phyloP scores from a whole-genome alignment of 2,113 vertebrate genomes.

The Phrynosoma blainvillii region DNA sequence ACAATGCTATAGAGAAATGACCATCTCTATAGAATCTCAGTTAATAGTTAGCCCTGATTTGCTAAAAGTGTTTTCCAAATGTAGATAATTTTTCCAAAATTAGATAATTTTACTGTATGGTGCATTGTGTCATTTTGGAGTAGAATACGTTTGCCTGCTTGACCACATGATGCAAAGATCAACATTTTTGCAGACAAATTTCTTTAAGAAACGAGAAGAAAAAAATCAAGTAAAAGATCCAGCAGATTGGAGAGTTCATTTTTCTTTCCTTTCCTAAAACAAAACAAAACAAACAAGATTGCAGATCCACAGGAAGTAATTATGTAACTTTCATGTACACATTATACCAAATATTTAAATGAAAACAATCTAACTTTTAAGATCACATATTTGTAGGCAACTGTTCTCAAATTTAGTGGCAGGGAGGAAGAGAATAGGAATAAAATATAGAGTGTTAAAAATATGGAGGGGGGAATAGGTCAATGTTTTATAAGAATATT shows the following conservation, averaged over 20 bases:
- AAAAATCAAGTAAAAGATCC: slow-evolving; percentile 54
- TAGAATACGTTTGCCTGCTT: not conserved
- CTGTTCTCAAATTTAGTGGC: slow-evolving; percentile 63
- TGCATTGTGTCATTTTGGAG: not conserved
- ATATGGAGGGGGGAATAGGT: slow-evolving; percentile 61
- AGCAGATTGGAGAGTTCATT: slow-evolving; percentile 52
- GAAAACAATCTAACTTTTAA: slow-evolving; percentile 64
- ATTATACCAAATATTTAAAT: slow-evolving; percentile 63
- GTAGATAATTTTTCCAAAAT: no score
- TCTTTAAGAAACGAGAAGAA: slow-evolving; percentile 50
- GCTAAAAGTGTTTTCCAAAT: not conserved
- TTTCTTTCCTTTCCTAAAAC: not conserved
- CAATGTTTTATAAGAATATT: slow-evolving; percentile 44
- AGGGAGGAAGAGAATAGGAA: slow-evolving; percentile 17
- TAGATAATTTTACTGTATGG: not conserved
- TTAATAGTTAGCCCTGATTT: not conserved
- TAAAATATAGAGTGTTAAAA: slow-evolving; percentile 49
- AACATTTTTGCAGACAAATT: slow-evolving; percentile 44
- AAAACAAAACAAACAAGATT: slow-evolving; percentile 49
- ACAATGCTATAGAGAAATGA: not conserved
- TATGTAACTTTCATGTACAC: slow-evolving; percentile 59
- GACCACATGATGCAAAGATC: slow-evolving; percentile 35
- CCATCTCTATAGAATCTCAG: not conserved
- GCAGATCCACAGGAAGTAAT: slow-evolving; percentile 70
- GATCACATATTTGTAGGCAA: slow-evolving; percentile 55